Percentiles rank a stretch among this genome's conserved stretches.
Evolutionary conservation across 2,113 vertebrate species (phyloP).

Genomic region (Puntigrus tetrazona): DNA sequence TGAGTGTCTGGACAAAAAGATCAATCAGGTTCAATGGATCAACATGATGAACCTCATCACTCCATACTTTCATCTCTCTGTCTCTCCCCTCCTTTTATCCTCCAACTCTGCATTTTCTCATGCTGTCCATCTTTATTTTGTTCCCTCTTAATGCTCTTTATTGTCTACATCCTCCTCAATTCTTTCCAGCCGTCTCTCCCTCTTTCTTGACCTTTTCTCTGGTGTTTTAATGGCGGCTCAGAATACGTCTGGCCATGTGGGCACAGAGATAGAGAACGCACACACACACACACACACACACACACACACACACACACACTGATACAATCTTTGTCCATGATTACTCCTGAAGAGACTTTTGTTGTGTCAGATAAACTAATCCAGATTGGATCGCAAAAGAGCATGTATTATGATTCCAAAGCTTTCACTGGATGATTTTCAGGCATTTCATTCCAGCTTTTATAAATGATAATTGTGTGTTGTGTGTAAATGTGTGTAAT

Average conservation of each 20-base stretch:
- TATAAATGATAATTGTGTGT: slow-evolving; percentile 17
- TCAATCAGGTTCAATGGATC: slow-evolving; percentile 47
- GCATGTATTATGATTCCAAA: slow-evolving; percentile 22
- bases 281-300: slow-evolving; percentile 30
- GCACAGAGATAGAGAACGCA: slow-evolving; percentile 1
- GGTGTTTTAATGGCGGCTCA: slow-evolving; percentile 14
- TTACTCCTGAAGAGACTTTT: slow-evolving; percentile 38
- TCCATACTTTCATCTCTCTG: slow-evolving; percentile 42
- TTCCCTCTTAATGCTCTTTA: slow-evolving; percentile 35
- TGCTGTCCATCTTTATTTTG: slow-evolving; percentile 42
- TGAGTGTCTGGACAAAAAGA: slow-evolving; percentile 44
- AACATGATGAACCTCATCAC: slow-evolving; percentile 43
- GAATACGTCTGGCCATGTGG: slow-evolving; percentile 28
- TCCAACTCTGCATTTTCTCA: slow-evolving; percentile 47
- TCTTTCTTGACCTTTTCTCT: slow-evolving; percentile 23
- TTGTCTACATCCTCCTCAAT: slow-evolving; percentile 30
- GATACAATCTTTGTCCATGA: slow-evolving; percentile 26
- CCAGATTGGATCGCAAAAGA: slow-evolving; percentile 31
- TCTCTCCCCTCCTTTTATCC: slow-evolving; percentile 37
- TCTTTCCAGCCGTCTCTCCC: slow-evolving; percentile 21
- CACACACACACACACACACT: neutral
- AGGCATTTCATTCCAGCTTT: neutral
- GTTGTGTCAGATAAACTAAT: slow-evolving; percentile 37
- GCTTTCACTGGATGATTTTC: slow-evolving; percentile 8
- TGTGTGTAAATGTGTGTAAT: slow-evolving; percentile 29